Percentiles rank a stretch among this genome's conserved stretches.
Conservation (phyloP, 2,797 vertebrate species). For the Masticophis lateralis region DNA sequence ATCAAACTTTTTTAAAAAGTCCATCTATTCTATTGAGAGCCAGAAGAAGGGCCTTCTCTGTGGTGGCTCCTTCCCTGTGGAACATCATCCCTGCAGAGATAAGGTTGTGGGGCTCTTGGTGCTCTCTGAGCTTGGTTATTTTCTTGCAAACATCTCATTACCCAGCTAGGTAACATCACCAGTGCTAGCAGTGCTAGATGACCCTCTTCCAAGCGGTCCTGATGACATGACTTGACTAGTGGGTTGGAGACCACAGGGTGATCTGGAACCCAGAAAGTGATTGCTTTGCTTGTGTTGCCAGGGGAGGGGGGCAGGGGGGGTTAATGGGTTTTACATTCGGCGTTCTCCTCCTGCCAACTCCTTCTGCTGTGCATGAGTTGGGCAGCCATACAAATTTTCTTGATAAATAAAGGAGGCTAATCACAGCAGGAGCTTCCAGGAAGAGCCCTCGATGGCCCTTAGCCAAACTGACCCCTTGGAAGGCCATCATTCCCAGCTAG, state of each 20-base stretch:
- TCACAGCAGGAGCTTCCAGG: neutral
- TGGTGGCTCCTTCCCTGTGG: too few relatives aligned
- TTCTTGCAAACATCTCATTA: neutral
- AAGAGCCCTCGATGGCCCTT: neutral
- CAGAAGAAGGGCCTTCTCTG: too few relatives aligned
- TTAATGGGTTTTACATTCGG: neutral
- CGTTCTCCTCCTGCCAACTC: neutral
- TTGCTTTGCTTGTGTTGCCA: neutral
- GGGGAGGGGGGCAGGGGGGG: neutral
- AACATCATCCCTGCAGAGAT: too few relatives aligned
- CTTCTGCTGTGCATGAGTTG: neutral
- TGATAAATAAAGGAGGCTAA: neutral
- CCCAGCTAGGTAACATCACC: neutral
- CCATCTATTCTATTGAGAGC: too few relatives aligned
- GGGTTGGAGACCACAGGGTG: fast-evolving
- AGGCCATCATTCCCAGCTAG: neutral
- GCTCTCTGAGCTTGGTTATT: neutral
- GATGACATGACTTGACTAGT: neutral
- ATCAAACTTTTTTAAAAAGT: too few relatives aligned
- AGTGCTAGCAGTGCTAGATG: neutral
- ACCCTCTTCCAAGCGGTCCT: neutral
- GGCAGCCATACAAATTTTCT: neutral
- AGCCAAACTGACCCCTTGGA: neutral
- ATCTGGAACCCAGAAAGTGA: neutral
- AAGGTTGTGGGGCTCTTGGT: too few relatives aligned